Conservation (phyloP, 2,797 vertebrate species). For the Rhinoraja longicauda region DNA sequence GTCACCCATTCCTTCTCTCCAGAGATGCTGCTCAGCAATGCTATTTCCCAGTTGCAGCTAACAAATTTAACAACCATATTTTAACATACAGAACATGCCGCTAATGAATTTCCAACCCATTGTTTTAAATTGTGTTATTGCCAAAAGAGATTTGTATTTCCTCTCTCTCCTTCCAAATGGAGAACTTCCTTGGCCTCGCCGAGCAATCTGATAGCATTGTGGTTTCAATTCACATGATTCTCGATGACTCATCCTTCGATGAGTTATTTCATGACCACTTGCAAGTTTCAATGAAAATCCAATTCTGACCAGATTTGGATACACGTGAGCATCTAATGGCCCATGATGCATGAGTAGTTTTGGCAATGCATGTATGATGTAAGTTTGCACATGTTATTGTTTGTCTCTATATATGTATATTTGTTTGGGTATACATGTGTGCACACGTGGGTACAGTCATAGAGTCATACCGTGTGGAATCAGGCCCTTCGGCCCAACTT, state of each 20-base stretch:
- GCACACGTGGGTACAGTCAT: too few relatives aligned
- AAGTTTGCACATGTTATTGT: background rate
- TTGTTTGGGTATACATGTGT: background rate
- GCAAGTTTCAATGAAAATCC: slow-evolving; percentile 19
- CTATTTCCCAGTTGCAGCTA: too few relatives aligned
- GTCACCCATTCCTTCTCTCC: too few relatives aligned
- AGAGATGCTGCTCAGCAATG: too few relatives aligned
- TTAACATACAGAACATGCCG: too few relatives aligned
- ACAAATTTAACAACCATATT: too few relatives aligned
- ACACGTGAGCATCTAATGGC: too few relatives aligned
- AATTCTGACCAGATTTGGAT: background rate
- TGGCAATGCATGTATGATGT: background rate
- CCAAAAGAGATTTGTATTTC: background rate
- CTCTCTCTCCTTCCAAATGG: background rate
- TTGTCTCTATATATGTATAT: background rate
- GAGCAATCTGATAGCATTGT: background rate
- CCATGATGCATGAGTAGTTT: too few relatives aligned
- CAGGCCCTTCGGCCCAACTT: too few relatives aligned
- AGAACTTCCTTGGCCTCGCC: background rate
- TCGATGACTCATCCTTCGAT: background rate
- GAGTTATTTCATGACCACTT: background rate
- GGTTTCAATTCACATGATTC: slow-evolving; percentile 15
- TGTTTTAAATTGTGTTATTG: background rate
- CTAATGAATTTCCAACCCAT: too few relatives aligned
- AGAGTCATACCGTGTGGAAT: too few relatives aligned